A percentile compares a stretch with the other conserved stretches of the same genome.
Evolutionary conservation across 2,888 invertebrate genomes (phyloP).

Genomic region (Acronicta aceris): DNA sequence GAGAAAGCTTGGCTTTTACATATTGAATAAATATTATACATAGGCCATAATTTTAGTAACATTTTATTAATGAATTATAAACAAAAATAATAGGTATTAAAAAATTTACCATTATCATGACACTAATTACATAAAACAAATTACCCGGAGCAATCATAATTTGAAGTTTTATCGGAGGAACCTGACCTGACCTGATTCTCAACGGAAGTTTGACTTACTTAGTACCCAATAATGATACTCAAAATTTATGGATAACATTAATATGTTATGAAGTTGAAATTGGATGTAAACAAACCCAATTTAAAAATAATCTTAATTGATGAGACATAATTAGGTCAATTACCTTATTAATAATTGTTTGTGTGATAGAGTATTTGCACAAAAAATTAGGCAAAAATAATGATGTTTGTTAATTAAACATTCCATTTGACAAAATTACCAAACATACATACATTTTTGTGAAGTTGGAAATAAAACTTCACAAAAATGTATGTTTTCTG

Average conservation of each 20-base stretch:
- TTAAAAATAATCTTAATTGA: conserved; percentile 12
- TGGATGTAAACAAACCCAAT: conserved; percentile 10
- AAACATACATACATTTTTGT: too few relatives aligned
- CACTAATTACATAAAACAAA: conserved; percentile 1
- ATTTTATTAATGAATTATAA: neutral
- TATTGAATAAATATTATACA: too few relatives aligned
- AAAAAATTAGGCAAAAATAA: too few relatives aligned
- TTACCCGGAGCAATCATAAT: conserved; percentile 19
- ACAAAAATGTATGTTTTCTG: too few relatives aligned
- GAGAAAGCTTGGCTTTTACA: too few relatives aligned
- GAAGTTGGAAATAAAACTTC: too few relatives aligned
- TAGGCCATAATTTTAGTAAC: too few relatives aligned
- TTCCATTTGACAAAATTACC: too few relatives aligned
- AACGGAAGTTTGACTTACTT: conserved; percentile 15
- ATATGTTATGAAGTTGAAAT: conserved; percentile 1
- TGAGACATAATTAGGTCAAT: conserved; percentile 1
- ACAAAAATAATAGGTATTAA: neutral
- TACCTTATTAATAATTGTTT: neutral
- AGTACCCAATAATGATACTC: conserved; percentile 2
- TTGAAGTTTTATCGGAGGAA: conserved; percentile 33
- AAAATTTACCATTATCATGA: conserved; percentile 1
- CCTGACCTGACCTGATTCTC: conserved; percentile 40
- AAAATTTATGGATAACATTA: conserved; percentile 15
- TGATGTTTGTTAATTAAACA: too few relatives aligned
- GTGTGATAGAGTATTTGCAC: neutral